phyloP scores from a whole-genome alignment of 2,888 invertebrate genomes.

The Apodemia zela region DNA sequence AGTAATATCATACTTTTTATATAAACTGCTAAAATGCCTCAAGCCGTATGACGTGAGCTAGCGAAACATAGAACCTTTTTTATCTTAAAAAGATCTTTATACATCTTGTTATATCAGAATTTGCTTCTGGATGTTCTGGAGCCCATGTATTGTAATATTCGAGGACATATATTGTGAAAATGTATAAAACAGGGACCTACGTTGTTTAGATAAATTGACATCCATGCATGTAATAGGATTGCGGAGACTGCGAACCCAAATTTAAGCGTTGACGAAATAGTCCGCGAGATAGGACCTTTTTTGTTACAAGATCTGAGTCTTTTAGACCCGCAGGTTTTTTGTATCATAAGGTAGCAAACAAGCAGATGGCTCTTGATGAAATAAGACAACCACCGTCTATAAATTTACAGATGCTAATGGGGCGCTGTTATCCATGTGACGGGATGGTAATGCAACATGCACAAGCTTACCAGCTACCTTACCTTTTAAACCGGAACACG shows the following conservation, averaged over 20 bases:
- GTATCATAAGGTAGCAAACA: no score
- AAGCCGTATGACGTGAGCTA: constrained; percentile 8
- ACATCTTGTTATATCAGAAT: constrained; percentile 13
- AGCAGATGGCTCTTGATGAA: no score
- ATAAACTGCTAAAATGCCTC: background rate
- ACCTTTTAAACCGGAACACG: no score
- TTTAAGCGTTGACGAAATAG: background rate
- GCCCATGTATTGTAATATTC: background rate
- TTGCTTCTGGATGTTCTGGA: constrained; percentile 5
- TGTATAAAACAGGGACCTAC: constrained; percentile 1
- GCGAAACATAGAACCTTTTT: constrained; percentile 11
- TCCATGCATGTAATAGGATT: background rate
- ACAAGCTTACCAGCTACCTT: no score
- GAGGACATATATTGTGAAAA: constrained; percentile 3
- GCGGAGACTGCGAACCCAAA: background rate
- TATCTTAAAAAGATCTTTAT: constrained; percentile 14
- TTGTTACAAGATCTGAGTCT: no score
- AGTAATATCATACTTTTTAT: background rate
- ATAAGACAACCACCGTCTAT: no score
- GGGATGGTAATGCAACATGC: no score
- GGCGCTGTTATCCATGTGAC: no score
- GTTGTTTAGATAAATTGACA: constrained; percentile 7
- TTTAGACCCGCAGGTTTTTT: no score
- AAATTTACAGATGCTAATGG: no score
- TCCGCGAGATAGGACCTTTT: no score